Evolutionary conservation across 2,888 invertebrate genomes (phyloP), one percentile per base, ranked within the genome.

Genomic region (Saturnia japonica): DNA sequence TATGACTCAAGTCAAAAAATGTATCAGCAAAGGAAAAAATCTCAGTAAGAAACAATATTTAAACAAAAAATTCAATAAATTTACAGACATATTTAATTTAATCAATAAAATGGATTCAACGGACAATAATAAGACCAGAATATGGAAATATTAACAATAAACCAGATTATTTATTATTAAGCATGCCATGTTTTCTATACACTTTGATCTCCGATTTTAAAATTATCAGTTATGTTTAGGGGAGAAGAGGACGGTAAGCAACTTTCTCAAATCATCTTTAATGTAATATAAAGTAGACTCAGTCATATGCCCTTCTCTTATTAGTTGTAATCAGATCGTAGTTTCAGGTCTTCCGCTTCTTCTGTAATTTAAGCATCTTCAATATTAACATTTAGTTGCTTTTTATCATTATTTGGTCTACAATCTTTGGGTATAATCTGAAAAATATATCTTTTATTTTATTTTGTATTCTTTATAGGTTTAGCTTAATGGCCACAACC

Each of bases 171-270:
- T 7, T 22, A 54, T 7, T 22, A 54, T 22, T 22, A 11, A 22
- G 22, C 11, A 22, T n/a, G n/a, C 54, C 8, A 54, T 54, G 54
- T 54, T 54, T 54, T 22, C 22, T 7, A 54, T 54, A 28, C 14
- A 28, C 12, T 25, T 60, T 60, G 6, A 28, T 16, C 3, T 60
- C 14, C 1, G 6, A 60, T 28, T 60, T 60, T 60, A 28, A 60
- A 60, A 60, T 60, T 28, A 60, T 60, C 57, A 60, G 57, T 60
- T 60, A 60, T 60, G 57, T 60, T 60, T n/a, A 64, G 28, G 45
- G 42, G 8, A 0, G 68, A 71, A 40, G 60, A 71, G 40, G 68
- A 71, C 47, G 68, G 68, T 71, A 70, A 68, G 40, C 12, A 8
- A 34, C 9, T 22, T 45, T 45, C n/a, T 40, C 7, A 54, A 51